Percentiles rank a stretch among this genome's conserved stretches.
Conservation (phyloP, 2,888 invertebrate genomes). For the Muschampia staudingeri region DNA sequence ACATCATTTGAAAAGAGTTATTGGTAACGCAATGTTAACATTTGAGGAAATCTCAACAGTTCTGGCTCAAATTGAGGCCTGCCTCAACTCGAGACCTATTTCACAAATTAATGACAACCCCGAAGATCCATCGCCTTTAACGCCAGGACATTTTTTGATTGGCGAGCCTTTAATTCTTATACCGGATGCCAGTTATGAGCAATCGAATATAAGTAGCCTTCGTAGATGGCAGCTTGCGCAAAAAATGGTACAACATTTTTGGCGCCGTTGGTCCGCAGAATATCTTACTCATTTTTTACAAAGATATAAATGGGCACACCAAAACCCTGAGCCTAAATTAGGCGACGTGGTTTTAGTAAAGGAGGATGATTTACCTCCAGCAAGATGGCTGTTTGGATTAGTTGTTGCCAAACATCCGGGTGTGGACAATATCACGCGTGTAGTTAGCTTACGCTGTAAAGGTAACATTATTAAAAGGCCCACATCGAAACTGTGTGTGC, state of each 20-base stretch:
- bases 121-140: neutral
- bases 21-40: neutral
- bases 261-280: neutral
- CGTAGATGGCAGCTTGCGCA: neutral
- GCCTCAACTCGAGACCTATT: neutral
- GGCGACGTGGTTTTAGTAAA: neutral
- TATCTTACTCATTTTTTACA: neutral
- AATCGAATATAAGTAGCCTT: neutral
- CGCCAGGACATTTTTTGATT: no score
- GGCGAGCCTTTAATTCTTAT: no score
- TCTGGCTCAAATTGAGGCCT: neutral
- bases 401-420: neutral
- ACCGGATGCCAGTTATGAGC: no score
- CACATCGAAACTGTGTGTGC: neutral
- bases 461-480: neutral
- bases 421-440: neutral
- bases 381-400: neutral
- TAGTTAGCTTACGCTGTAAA: neutral
- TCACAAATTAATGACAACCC: neutral
- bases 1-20: neutral
- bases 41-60: neutral
- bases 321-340: neutral
- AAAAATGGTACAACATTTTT: no score
- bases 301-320: neutral
- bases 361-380: constrained; percentile 2